phyloP scores from a whole-genome alignment of 2,113 vertebrate species.

The Falco punctatus region DNA sequence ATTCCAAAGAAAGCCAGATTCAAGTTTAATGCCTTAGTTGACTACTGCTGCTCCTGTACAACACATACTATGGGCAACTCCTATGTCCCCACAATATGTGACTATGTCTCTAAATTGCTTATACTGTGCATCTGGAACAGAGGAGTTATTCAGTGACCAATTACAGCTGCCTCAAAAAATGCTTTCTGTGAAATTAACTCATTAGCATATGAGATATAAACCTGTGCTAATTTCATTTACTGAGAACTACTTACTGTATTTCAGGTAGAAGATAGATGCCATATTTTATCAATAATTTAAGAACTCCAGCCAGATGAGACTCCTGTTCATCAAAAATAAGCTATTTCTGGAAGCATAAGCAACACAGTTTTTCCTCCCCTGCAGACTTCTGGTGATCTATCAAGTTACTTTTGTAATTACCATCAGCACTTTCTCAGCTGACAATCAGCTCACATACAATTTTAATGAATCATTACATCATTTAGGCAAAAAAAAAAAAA shows the following conservation, averaged over 20 bases:
- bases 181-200: neutral
- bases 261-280: neutral
- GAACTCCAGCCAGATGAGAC: neutral
- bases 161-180: neutral
- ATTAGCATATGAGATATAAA: neutral
- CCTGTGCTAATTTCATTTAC: neutral
- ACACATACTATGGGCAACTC: accelerated
- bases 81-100: accelerated
- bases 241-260: neutral
- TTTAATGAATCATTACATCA: neutral
- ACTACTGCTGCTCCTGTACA: neutral
- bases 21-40: neutral
- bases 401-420: neutral
- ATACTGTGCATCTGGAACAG: neutral
- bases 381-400: neutral
- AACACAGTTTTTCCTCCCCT: neutral
- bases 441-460: neutral
- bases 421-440: constrained; percentile 18
- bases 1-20: neutral
- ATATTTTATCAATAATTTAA: neutral
- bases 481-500: constrained; percentile 9
- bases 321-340: neutral
- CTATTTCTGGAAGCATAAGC: neutral
- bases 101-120: neutral
- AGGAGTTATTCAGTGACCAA: neutral